Evolutionary conservation across 2,888 invertebrate species (phyloP).

Genomic region (Polydrusus pterygomalis): DNA sequence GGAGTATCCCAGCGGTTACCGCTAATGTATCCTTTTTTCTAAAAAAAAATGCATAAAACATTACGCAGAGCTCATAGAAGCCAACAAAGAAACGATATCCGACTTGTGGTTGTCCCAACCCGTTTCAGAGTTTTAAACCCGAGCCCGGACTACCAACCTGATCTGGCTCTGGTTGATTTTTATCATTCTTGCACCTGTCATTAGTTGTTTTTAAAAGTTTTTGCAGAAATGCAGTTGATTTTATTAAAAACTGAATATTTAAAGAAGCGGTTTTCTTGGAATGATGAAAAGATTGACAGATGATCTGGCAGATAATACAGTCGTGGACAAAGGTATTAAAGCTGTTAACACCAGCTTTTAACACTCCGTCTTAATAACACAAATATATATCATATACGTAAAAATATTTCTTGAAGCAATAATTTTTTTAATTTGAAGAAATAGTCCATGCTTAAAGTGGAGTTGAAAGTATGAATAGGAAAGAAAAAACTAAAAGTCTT

Average conservation of each 20-base stretch:
- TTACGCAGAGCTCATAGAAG: constrained; percentile 12
- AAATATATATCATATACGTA: no score
- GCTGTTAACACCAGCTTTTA: no score
- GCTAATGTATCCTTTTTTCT: neutral
- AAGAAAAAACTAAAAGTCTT: no score
- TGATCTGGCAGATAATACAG: no score
- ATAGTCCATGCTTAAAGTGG: no score
- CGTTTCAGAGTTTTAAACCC: constrained; percentile 20
- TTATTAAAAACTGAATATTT: neutral
- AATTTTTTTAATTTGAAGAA: no score
- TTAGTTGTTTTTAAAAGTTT: neutral
- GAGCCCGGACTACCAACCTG: constrained; percentile 11
- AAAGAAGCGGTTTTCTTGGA: neutral
- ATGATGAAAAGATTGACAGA: neutral
- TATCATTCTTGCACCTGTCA: constrained; percentile 29
- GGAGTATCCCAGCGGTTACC: constrained; percentile 1
- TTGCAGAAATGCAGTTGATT: constrained; percentile 6
- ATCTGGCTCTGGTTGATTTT: constrained; percentile 34
- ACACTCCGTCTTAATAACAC: no score
- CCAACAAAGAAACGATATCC: constrained; percentile 23
- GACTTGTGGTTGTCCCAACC: constrained; percentile 18
- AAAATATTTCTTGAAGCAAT: no score
- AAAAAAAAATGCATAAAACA: constrained; percentile 14
- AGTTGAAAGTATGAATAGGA: no score
- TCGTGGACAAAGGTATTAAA: no score